phyloP scores from a whole-genome alignment of 2,797 vertebrate genomes.

The Gadopsis bispinosus region DNA sequence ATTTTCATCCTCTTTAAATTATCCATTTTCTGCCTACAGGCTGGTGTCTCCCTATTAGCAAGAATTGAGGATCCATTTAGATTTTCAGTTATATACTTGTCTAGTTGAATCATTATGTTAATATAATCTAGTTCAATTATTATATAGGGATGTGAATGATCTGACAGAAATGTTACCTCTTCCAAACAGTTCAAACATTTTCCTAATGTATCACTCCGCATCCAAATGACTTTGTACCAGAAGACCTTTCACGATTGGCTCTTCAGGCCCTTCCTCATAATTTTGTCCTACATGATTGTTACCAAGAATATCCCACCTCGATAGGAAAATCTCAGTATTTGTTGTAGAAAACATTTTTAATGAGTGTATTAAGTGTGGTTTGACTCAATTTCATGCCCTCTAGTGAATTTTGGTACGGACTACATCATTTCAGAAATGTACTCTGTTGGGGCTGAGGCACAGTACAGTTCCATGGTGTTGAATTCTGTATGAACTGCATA shows the following conservation, averaged over 20 bases:
- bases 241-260: slow-evolving; percentile 1
- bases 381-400: slow-evolving; percentile 6
- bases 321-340: slow-evolving; percentile 13
- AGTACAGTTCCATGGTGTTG: background rate
- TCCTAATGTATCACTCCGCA: background rate
- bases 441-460: slow-evolving; percentile 3
- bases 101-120: background rate
- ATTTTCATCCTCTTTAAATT: background rate
- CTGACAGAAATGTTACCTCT: background rate
- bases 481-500: slow-evolving; percentile 1
- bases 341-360: slow-evolving; percentile 5
- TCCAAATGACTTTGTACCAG: background rate
- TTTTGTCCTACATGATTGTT: slow-evolving; percentile 1
- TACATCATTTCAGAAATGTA: slow-evolving; percentile 14
- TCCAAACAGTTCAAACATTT: background rate
- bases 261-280: background rate
- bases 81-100: background rate
- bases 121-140: background rate
- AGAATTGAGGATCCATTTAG: background rate
- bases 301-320: background rate
- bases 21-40: background rate
- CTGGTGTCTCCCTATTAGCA: background rate
- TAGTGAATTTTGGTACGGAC: background rate
- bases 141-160: background rate
- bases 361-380: slow-evolving; percentile 22